A percentile compares a stretch with the other conserved stretches of the same genome.
Evolutionary conservation across 2,888 invertebrate species (phyloP).

Genomic region (Ophion slaviceki): DNA sequence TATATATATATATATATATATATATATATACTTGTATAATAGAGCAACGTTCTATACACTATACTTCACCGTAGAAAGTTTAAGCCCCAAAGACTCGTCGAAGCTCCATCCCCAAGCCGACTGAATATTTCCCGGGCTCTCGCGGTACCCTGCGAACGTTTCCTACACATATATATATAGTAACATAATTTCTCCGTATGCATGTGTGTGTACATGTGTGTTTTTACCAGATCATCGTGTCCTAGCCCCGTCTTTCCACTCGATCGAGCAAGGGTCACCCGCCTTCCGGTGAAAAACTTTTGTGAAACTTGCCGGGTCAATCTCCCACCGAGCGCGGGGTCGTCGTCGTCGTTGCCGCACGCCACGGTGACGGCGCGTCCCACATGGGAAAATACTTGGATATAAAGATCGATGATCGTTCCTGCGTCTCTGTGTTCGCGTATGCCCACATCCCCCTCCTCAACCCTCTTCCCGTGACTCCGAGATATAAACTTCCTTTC

Average conservation of each 20-base stretch:
- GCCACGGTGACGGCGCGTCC: slow-evolving; percentile 50
- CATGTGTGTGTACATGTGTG: slow-evolving; percentile 44
- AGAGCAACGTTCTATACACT: slow-evolving; percentile 31
- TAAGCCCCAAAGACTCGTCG: slow-evolving; percentile 65
- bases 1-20: not conserved
- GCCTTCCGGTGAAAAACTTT: slow-evolving; percentile 62
- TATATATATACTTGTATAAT: not conserved
- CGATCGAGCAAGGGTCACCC: slow-evolving; percentile 65
- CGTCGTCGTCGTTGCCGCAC: slow-evolving; percentile 10
- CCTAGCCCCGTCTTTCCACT: slow-evolving; percentile 59
- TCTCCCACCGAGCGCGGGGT: slow-evolving; percentile 3
- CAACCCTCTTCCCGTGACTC: not conserved
- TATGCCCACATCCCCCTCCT: not conserved
- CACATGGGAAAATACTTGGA: slow-evolving; percentile 60
- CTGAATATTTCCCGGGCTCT: slow-evolving; percentile 73
- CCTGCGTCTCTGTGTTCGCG: slow-evolving; percentile 22
- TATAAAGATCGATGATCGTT: slow-evolving; percentile 67
- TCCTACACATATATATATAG: slow-evolving; percentile 4
- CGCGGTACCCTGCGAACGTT: too few species aligned
- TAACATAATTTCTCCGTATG: slow-evolving; percentile 29
- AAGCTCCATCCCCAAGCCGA: slow-evolving; percentile 67
- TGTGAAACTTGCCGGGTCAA: slow-evolving; percentile 65
- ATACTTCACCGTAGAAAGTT: slow-evolving; percentile 70
- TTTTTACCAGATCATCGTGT: slow-evolving; percentile 58
- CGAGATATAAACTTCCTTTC: not conserved